Percentiles rank a stretch among this genome's conserved stretches.
Evolutionary conservation across 2,113 vertebrate species (phyloP).

Genomic region (Hippocampus mohnikei): DNA sequence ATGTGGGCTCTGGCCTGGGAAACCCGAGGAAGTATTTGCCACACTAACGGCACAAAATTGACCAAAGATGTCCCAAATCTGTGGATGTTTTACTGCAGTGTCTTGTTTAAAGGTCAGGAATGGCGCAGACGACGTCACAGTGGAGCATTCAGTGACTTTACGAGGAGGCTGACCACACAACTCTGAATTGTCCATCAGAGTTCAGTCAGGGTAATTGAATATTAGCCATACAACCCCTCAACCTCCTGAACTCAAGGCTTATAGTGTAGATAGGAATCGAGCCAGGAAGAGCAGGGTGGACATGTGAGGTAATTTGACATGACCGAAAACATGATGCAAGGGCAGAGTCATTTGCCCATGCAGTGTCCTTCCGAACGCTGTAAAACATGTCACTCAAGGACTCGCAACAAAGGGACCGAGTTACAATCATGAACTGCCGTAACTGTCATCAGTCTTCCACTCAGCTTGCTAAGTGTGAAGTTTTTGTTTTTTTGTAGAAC

Average conservation of each 20-base stretch:
- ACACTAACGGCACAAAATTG: conserved; percentile 30
- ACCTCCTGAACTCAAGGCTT: conserved; percentile 27
- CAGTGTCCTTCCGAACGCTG: conserved; percentile 9
- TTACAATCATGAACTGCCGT: conserved; percentile 52
- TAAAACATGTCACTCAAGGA: conserved; percentile 12
- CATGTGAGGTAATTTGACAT: conserved; percentile 1
- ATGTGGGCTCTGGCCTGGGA: conserved; percentile 20
- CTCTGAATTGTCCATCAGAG: conserved; percentile 40
- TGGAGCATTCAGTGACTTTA: conserved; percentile 56
- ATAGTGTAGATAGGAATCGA: conserved; percentile 16
- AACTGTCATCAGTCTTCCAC: conserved; percentile 54
- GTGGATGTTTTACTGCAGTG: conserved; percentile 41
- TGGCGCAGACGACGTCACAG: conserved; percentile 42
- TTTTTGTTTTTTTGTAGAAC: conserved; percentile 49
- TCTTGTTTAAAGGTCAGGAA: conserved; percentile 61
- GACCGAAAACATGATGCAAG: conserved; percentile 13
- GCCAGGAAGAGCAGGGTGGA: conserved; percentile 27
- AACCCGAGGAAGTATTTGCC: conserved; percentile 43
- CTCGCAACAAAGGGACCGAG: conserved; percentile 33
- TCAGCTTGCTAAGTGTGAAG: conserved; percentile 56
- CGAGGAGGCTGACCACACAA: conserved; percentile 48
- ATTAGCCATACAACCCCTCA: conserved; percentile 36
- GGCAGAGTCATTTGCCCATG: conserved; percentile 19
- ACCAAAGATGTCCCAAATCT: conserved; percentile 38
- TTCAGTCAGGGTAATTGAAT: conserved; percentile 57